These are phyloP conservation scores for Mirza zaza DNA, from an alignment of 2,113 vertebrate genomes.

Conservation along the genomic window DNA sequence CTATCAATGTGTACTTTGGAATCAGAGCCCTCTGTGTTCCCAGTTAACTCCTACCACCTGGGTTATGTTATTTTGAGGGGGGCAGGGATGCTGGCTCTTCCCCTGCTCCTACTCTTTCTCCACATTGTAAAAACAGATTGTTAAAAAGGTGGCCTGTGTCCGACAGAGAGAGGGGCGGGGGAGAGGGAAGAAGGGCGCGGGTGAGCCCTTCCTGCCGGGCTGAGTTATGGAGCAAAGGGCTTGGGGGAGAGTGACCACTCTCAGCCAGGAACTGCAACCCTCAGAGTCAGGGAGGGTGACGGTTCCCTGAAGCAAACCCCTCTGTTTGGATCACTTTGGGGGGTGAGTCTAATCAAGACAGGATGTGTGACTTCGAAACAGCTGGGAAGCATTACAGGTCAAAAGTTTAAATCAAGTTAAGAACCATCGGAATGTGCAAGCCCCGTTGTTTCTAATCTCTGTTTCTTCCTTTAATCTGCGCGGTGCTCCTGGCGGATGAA, in stretches of 20 bases:
- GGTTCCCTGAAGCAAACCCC: not conserved
- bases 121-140: conserved; percentile 77
- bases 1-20: conserved; percentile 80
- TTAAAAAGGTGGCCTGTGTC: conserved; percentile 68
- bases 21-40: conserved; percentile 79
- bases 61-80: conserved; percentile 79
- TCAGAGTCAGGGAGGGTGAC: not conserved
- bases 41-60: conserved; percentile 82
- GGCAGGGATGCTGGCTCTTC: conserved; percentile 61
- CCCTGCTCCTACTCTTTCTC: conserved; percentile 62
- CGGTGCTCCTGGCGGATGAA: not conserved
- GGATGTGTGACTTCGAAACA: conserved; percentile 56
- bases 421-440: conserved; percentile 59
- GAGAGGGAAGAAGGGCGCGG: conserved; percentile 31
- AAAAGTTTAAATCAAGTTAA: conserved; percentile 78
- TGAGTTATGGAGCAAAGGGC: not conserved
- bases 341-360: conserved; percentile 33
- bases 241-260: not conserved
- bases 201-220: not conserved
- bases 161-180: not conserved
- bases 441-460: conserved; percentile 29
- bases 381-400: conserved; percentile 75
- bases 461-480: not conserved
- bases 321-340: conserved; percentile 48
- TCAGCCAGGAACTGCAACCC: not conserved